Evolutionary conservation across 37 sponge, comb jelly and placozoan species (phyloP).

Genomic region (Oscarella lobularis): DNA sequence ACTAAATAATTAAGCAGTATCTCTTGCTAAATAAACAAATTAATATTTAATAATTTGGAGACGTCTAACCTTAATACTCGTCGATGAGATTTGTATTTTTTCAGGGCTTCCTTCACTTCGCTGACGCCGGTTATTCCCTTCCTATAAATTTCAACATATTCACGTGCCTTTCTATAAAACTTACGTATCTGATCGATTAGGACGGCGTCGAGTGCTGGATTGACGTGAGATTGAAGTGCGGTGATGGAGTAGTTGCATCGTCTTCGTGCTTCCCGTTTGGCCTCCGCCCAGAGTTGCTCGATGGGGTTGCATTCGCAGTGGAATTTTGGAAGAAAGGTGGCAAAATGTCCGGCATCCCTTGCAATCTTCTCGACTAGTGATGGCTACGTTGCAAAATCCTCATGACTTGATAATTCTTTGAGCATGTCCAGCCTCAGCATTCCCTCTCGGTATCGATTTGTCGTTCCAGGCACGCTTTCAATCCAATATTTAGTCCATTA

Average conservation of each 20-base stretch:
- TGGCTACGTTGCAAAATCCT: slow-evolving; percentile 17
- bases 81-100: neutral
- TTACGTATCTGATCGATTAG: slow-evolving; percentile 11
- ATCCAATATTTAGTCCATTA: slow-evolving; percentile 20
- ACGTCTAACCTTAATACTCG: neutral
- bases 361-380: slow-evolving; percentile 13
- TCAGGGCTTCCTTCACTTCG: slow-evolving; percentile 9
- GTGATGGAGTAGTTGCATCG: slow-evolving; percentile 24
- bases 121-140: neutral
- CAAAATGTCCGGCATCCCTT: slow-evolving; percentile 15
- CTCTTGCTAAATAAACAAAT: too few species aligned
- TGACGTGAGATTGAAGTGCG: slow-evolving; percentile 20
- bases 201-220: slow-evolving; percentile 21
- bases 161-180: slow-evolving; percentile 18
- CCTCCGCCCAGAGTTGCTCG: slow-evolving; percentile 23
- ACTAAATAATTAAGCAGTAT: too few species aligned
- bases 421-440: slow-evolving; percentile 31
- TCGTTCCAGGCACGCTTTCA: slow-evolving; percentile 26
- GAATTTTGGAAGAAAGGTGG: slow-evolving; percentile 33
- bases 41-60: too few species aligned
- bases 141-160: slow-evolving; percentile 24
- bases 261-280: slow-evolving; percentile 20
- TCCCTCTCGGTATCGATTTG: slow-evolving; percentile 24
- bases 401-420: slow-evolving; percentile 7
- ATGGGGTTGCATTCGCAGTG: slow-evolving; percentile 42